Conservation (phyloP, 2,797 vertebrate species). For the Coregonus ussuriensis region DNA sequence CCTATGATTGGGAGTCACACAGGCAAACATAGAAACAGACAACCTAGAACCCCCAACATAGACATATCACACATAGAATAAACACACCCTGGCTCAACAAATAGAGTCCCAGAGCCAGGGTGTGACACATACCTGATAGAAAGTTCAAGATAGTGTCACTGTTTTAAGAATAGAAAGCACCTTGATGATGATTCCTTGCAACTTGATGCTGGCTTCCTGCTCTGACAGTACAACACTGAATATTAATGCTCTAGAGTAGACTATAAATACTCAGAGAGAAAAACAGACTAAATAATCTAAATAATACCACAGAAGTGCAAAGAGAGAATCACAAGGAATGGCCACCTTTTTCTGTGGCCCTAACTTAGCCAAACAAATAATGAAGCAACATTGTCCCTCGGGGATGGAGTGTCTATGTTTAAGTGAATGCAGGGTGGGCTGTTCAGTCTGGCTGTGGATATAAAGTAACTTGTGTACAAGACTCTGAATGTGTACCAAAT, state of each 20-base stretch:
- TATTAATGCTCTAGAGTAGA: neutral
- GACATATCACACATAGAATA: too few relatives aligned
- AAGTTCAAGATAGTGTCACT: neutral
- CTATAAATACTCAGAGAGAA: neutral
- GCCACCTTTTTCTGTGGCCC: slow-evolving; percentile 12
- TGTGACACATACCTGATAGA: neutral
- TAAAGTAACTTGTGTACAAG: slow-evolving; percentile 43
- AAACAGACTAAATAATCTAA: too few relatives aligned
- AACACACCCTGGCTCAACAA: too few relatives aligned
- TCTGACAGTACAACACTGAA: neutral
- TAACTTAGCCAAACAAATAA: slow-evolving; percentile 11
- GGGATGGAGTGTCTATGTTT: slow-evolving; percentile 43
- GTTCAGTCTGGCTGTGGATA: slow-evolving; percentile 35
- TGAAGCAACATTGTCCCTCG: slow-evolving; percentile 21
- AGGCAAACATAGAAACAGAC: too few relatives aligned
- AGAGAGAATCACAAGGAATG: neutral
- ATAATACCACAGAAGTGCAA: slow-evolving; percentile 6
- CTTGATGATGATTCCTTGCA: neutral
- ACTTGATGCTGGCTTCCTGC: slow-evolving; percentile 6
- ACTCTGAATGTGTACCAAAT: slow-evolving; percentile 4
- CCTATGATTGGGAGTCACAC: too few relatives aligned
- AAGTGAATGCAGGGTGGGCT: slow-evolving; percentile 12
- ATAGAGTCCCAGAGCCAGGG: too few relatives aligned
- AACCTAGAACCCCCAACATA: too few relatives aligned
- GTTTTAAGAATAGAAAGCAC: slow-evolving; percentile 5